phyloP scores from a whole-genome alignment of 2,888 invertebrate genomes.

The Diarsia rubi region DNA sequence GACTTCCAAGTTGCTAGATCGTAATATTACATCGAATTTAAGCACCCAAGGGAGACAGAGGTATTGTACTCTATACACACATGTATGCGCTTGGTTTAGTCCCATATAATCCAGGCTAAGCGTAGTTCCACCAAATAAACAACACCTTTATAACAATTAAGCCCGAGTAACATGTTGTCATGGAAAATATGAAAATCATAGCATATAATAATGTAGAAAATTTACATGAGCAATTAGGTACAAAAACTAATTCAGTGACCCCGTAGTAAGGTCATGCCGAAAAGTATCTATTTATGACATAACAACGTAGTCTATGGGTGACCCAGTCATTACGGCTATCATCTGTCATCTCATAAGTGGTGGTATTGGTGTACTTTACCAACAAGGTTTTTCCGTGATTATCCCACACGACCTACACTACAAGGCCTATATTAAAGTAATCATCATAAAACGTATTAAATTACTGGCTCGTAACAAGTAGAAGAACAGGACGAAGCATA shows the following conservation, averaged over 20 bases:
- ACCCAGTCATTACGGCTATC: slow-evolving; percentile 56
- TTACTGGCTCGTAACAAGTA: slow-evolving; percentile 17
- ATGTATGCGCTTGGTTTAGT: background rate
- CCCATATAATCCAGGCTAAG: background rate
- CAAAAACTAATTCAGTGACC: slow-evolving; percentile 47
- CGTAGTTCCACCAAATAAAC: background rate
- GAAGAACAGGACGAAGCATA: background rate
- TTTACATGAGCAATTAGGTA: background rate
- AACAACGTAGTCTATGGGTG: slow-evolving; percentile 50
- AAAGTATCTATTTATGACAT: slow-evolving; percentile 46
- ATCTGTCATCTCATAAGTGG: slow-evolving; percentile 51
- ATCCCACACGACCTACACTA: slow-evolving; percentile 40
- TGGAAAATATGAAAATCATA: background rate
- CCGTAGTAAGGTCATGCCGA: slow-evolving; percentile 52
- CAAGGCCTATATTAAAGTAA: slow-evolving; percentile 40
- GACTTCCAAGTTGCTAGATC: background rate
- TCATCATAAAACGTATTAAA: slow-evolving; percentile 9
- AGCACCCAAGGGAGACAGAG: background rate
- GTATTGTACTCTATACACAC: background rate
- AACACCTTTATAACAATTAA: background rate
- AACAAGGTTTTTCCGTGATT: slow-evolving; percentile 59
- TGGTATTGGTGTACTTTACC: slow-evolving; percentile 20
- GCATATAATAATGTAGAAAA: background rate
- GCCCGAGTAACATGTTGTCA: background rate
- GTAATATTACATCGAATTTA: background rate